Base-by-base conservation (phyloP, 2,113 vertebrate species). In the Leptosomus discolor region DNA sequence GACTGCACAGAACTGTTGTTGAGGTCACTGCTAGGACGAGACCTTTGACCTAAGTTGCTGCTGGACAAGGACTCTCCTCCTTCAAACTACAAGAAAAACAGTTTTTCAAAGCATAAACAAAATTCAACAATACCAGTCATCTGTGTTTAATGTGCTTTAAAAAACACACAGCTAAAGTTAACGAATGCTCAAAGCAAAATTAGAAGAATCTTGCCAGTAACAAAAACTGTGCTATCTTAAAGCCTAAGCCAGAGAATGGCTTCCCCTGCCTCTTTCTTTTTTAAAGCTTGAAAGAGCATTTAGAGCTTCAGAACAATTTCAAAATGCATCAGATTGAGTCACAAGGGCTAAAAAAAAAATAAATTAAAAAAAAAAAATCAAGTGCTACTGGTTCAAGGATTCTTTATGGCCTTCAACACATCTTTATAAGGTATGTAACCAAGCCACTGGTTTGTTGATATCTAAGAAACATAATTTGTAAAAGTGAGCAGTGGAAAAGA, bases 1-100 rank as follows among this genome's bases (percentile, higher is more conserved):
- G 99, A 99, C 96, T 99, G 98, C 60, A 99, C 98, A 8, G 99
- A 99, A 95, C 99, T 99, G 98, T 99, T 99, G 98, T 99, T 99
- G 92, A 99, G 98, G 98, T 99, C 99, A 1, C 99, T 99, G 98
- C 99, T 99, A 48, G 99, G 99, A 82, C 99, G 98, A 83, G 99
- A 99, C 81, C 99, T 98, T 93, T 99, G 99, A 93, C 98, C 98
- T 97, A 99, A 98, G 97, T 98, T 98, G 92, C 98, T 99, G 95
- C 98, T 99, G 92, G 99, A 98, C 90, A 99, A 95, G 9, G 99
- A 99, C 76, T 99, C 99, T 0, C 98, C 99, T 57, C 99, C 99
- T 97, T 99, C 99, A 81, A 99, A 99, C 99, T 99, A 41, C 6
- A 92, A 79, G 60, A 41, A 71, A 91, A 85, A 92, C 14, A 81